A percentile compares a stretch with the other conserved stretches of the same genome.
Conservation (phyloP, 2,797 vertebrate genomes). For the Gephyroberyx darwinii region DNA sequence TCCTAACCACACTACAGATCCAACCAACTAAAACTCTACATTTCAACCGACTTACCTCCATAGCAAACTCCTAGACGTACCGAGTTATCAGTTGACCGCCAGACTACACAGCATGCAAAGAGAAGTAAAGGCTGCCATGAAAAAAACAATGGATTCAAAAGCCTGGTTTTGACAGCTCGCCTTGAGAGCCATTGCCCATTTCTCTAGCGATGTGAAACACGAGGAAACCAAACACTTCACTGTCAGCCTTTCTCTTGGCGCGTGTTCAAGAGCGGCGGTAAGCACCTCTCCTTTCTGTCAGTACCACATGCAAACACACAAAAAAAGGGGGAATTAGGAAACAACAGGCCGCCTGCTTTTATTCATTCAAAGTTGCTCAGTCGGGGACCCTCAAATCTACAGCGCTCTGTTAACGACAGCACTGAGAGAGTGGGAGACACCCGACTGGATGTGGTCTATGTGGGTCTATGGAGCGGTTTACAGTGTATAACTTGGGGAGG, state of each 20-base stretch:
- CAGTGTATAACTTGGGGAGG: background rate
- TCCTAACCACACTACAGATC: slow-evolving; percentile 1
- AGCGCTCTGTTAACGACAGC: slow-evolving; percentile 56
- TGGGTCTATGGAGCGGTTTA: slow-evolving; percentile 44
- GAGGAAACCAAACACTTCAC: slow-evolving; percentile 51
- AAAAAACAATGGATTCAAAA: slow-evolving; percentile 49
- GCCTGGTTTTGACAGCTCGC: slow-evolving; percentile 58
- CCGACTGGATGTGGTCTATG: slow-evolving; percentile 43
- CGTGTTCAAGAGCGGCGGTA: slow-evolving; percentile 38
- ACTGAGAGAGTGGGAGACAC: slow-evolving; percentile 54
- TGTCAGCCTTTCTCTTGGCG: slow-evolving; percentile 46
- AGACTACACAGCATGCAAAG: slow-evolving; percentile 55
- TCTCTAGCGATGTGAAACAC: slow-evolving; percentile 25
- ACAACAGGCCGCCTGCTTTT: slow-evolving; percentile 63
- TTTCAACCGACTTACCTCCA: slow-evolving; percentile 76
- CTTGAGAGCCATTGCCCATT: slow-evolving; percentile 31
- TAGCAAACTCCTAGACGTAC: slow-evolving; percentile 47
- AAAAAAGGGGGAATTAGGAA: slow-evolving; percentile 60
- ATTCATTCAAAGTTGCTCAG: slow-evolving; percentile 74
- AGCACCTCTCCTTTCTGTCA: slow-evolving; percentile 57
- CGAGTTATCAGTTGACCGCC: slow-evolving; percentile 43
- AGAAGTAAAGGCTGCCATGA: slow-evolving; percentile 48
- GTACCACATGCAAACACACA: slow-evolving; percentile 49
- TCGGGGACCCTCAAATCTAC: slow-evolving; percentile 61
- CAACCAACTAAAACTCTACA: slow-evolving; percentile 1